Evolutionary conservation across 2,113 vertebrate genomes (phyloP), one percentile per base, ranked within the genome.

Genomic region (Seriola aureovittata): DNA sequence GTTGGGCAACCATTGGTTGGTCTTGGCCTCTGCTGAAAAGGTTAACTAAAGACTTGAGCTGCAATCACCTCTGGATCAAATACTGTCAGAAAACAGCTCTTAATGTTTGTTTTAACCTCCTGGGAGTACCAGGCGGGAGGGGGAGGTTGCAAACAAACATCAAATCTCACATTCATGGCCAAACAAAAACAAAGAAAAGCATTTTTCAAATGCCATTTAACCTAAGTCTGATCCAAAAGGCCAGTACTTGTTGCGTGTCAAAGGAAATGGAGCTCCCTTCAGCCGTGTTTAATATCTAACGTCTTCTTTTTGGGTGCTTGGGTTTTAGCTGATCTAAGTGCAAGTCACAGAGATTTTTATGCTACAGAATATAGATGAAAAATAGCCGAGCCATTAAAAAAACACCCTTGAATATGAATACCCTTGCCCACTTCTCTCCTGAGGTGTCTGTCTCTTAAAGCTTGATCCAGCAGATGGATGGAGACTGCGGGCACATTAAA

Each of bases 401-500:
- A 50, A 71, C 54, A 60, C 55, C 55, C 25, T 58, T 42, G 69
- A 71, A 58, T n/a, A 36, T 78, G 66, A 73, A 82, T 54, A 50
- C 80, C 48, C 40, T 38, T 19, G 12, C 12, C 40, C 42, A 17
- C 69, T 58, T 73, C 79, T 71, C 77, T 72, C 67, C 50, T 1
- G 36, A 88, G 80, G 89, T 84, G 90, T 91, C 74, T 48, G 62
- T 23, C 85, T 88, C 50, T 89, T 88, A 83, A 85, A 92, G 82
- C 72, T 44, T 1, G 10, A 59, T 71, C 71, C 54, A 3, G 85
- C 82, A 74, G 81, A 66, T 71, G 62, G 62, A 83, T 36, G 80
- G 77, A 62, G 14, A 38, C 76, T 13, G 75, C 75, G 32, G 73
- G 81, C 86, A 55, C 84, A 90, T 92, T 90, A 89, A 88, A 80